Evolutionary conservation across 2,888 invertebrate genomes (phyloP).

Genomic region (Helleia helle): DNA sequence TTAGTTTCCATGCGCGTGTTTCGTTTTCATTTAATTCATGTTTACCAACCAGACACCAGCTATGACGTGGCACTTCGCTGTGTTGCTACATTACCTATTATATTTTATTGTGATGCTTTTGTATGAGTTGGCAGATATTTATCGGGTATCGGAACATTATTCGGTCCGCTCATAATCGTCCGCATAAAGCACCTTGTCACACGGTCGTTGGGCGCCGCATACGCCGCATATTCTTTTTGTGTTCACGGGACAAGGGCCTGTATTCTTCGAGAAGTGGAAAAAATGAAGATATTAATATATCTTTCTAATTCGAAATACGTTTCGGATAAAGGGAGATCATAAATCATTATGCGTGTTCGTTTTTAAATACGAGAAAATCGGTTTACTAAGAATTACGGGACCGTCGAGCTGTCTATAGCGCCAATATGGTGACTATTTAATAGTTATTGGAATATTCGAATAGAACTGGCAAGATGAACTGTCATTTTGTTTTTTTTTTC

Average conservation of each 20-base stretch:
- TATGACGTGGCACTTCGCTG: conserved; percentile 69
- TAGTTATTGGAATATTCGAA: conserved; percentile 3
- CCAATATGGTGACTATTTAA: conserved; percentile 7
- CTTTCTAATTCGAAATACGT: conserved; percentile 73
- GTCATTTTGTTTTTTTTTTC: too few relatives aligned
- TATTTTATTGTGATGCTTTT: conserved; percentile 73
- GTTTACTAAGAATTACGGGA: conserved; percentile 54
- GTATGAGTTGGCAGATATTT: conserved; percentile 75
- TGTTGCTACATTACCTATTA: conserved; percentile 71
- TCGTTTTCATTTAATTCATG: conserved; percentile 50
- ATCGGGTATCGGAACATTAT: conserved; percentile 72
- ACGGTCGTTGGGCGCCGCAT: conserved; percentile 71
- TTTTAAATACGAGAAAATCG: conserved; percentile 55
- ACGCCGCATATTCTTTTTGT: conserved; percentile 66
- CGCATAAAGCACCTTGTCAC: conserved; percentile 74
- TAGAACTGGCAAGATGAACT: background rate
- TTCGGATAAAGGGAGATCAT: conserved; percentile 67
- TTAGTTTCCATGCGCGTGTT: conserved; percentile 33
- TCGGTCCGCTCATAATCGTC: conserved; percentile 70
- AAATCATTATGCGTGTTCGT: conserved; percentile 34
- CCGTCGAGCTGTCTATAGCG: conserved; percentile 38
- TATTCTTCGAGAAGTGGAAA: conserved; percentile 71
- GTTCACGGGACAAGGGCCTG: conserved; percentile 48
- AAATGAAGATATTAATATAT: conserved; percentile 74
- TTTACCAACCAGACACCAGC: conserved; percentile 37